These are phyloP conservation scores for Melanocharis versteri DNA, from an alignment of 2,113 vertebrate species.

Conservation along the genomic window DNA sequence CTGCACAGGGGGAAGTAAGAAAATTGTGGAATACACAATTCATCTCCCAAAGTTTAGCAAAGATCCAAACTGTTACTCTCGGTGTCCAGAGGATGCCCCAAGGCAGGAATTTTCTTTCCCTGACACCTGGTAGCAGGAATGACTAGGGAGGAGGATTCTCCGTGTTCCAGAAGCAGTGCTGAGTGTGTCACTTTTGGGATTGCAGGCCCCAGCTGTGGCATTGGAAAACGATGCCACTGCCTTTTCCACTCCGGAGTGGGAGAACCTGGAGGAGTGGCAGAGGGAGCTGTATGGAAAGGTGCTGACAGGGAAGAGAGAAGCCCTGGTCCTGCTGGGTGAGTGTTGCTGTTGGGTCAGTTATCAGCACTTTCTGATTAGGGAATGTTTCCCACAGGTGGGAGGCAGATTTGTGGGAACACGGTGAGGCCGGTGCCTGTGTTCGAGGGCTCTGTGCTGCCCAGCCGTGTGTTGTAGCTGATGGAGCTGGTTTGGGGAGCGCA, in stretches of 20 bases:
- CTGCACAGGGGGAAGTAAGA: accelerated
- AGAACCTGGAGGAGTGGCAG: conserved; percentile 64
- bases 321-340: conserved; percentile 57
- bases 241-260: conserved; percentile 54
- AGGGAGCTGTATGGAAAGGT: conserved; percentile 57
- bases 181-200: neutral
- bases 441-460: neutral
- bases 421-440: accelerated
- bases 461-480: accelerated
- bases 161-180: accelerated
- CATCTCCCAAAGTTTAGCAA: neutral
- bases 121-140: accelerated
- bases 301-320: conserved; percentile 54
- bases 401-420: neutral
- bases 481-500: neutral
- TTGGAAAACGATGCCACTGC: neutral
- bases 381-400: neutral
- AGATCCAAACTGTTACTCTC: neutral
- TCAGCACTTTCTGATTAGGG: accelerated
- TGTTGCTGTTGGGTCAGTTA: accelerated
- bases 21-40: neutral
- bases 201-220: neutral
- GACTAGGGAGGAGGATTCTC: neutral
- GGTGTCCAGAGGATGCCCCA: neutral
- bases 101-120: neutral